Evolutionary conservation across 2,113 vertebrate genomes (phyloP), one percentile per base, ranked within the genome.

Genomic region (Poecile atricapillus): DNA sequence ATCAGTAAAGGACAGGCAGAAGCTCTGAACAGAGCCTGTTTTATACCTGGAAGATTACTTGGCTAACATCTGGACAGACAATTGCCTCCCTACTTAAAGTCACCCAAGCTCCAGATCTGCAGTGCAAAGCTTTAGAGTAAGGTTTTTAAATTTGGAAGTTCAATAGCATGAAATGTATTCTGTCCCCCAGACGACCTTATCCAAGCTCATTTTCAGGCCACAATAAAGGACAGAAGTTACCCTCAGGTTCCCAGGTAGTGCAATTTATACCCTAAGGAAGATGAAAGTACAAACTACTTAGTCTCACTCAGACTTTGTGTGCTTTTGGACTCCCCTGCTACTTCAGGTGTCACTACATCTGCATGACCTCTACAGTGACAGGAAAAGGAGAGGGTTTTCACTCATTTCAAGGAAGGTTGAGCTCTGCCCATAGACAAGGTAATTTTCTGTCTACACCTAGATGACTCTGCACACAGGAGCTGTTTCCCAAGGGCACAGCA

Each of bases 101-200:
- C 82, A 92, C 55, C 30, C 60, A 49, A 81, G 75, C 5, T 31
- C 13, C 74, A 69, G 44, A 49, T 35, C 88, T 90, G 49, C 46
- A 74, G 68, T 81, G 37, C 83, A 84, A 71, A 93, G 46, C 43
- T 67, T 83, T 59, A 5, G 4, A 67, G 64, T 19, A 37, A 78
- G 33, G 23, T 50, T 83, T 83, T 87, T 41, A 81, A 74, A 83
- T 83, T 35, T 75, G 83, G 68, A 63, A 78, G 35, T 28, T 70
- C 52, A 93, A 86, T 37, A 85, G 56, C 52, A 88, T 78, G 39
- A 90, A 92, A 55, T 83, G 25, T 47, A 79, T 81, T 88, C 67
- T 88, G 39, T 83, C 19, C 56, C 60, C 56, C 28, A 75, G 41
- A 64, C 4, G 22, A 92, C 79, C 68, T 93, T 69, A 35, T 76